Conservation (phyloP, 2,888 invertebrate species). For the Leptothorax acervorum region DNA sequence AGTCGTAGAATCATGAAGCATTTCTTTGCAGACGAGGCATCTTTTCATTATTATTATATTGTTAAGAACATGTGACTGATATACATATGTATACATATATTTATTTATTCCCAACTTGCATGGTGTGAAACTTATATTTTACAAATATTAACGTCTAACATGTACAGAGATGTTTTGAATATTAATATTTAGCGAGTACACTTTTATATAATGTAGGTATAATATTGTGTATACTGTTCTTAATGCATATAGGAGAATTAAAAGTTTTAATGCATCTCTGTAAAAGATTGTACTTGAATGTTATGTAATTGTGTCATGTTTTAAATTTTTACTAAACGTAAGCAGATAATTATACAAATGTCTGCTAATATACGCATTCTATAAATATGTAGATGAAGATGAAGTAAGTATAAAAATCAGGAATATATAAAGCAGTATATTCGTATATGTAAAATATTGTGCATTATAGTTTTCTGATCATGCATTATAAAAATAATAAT, state of each 20-base stretch:
- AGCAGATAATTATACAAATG: not conserved
- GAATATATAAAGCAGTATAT: not conserved
- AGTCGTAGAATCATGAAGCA: slow-evolving; percentile 72
- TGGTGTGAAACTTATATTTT: not conserved
- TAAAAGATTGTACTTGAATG: not conserved
- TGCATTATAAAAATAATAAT: not conserved
- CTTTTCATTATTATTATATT: slow-evolving; percentile 40
- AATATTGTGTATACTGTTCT: not conserved
- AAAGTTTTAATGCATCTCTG: slow-evolving; percentile 8
- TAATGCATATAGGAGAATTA: not conserved
- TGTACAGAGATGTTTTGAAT: not conserved
- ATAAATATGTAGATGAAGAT: not conserved
- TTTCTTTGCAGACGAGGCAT: slow-evolving; percentile 39
- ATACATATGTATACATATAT: not conserved
- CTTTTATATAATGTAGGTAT: not conserved
- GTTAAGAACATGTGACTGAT: slow-evolving; percentile 50
- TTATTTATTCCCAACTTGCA: slow-evolving; percentile 18
- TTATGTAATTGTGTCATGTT: not conserved
- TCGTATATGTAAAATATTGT: not conserved
- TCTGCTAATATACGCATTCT: slow-evolving; percentile 14
- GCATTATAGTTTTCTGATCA: slow-evolving; percentile 10
- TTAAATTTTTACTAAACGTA: not conserved
- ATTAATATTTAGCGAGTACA: not conserved
- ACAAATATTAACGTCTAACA: not conserved
- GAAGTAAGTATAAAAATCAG: slow-evolving; percentile 35